These are phyloP conservation scores for Taurulus bubalis DNA, from an alignment of 2,113 vertebrate species.

Conservation along the genomic window DNA sequence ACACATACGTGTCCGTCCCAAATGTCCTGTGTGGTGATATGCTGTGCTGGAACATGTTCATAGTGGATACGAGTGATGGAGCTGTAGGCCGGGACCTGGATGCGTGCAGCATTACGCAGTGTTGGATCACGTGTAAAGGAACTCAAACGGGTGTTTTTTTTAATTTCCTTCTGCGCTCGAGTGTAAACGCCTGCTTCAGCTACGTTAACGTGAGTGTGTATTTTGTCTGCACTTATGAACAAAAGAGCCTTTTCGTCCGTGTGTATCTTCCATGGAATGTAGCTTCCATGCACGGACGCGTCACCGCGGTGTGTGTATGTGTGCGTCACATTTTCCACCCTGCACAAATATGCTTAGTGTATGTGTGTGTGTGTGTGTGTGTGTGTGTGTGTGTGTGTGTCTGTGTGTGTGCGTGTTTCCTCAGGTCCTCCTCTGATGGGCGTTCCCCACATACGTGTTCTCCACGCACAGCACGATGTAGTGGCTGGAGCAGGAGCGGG, in stretches of 20 bases:
- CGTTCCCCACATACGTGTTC: constrained; percentile 90
- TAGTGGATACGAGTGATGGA: not conserved
- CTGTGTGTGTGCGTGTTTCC: not conserved
- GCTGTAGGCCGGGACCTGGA: constrained; percentile 9
- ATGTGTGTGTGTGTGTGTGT: constrained; percentile 25
- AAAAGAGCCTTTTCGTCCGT: constrained; percentile 15
- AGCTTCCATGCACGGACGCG: not conserved
- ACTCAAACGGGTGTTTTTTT: not conserved
- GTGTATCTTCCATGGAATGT: not conserved
- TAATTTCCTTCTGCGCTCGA: not conserved
- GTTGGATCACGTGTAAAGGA: not conserved
- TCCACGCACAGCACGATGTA: constrained; percentile 94
- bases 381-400: constrained; percentile 1
- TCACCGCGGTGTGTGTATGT: constrained; percentile 26
- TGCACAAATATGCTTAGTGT: no score
- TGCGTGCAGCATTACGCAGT: not conserved
- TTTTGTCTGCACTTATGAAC: not conserved
- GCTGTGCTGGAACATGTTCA: not conserved
- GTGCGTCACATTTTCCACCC: no score
- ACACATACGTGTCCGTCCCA: not conserved
- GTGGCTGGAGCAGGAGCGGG: constrained; percentile 88
- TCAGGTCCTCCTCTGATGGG: constrained; percentile 81
- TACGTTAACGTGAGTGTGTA: not conserved
- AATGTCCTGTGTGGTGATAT: not conserved
- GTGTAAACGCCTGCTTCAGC: not conserved